A percentile compares a stretch with the other conserved stretches of the same genome.
Evolutionary conservation across 2,113 vertebrate species (phyloP).

Genomic region (Sprattus sprattus): DNA sequence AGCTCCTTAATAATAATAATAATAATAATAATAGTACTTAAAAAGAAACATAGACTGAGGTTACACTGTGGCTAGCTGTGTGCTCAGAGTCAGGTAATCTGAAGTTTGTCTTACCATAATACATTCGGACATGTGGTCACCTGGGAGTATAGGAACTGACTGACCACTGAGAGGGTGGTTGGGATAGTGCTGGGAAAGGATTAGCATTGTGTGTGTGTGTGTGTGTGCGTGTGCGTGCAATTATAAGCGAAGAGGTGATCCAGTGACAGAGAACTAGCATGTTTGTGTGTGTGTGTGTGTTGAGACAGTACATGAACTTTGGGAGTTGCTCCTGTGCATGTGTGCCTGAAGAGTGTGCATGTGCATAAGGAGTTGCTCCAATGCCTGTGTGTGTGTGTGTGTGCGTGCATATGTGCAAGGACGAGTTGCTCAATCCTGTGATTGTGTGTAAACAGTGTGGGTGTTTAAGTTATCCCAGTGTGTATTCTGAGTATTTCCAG

Average conservation of each 20-base stretch:
- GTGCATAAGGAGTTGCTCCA: slow-evolving; percentile 7
- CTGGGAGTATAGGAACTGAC: slow-evolving; percentile 9
- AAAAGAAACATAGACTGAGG: slow-evolving; percentile 39
- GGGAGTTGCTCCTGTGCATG: background rate
- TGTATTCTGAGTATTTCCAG: background rate
- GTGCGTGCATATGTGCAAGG: slow-evolving; percentile 1
- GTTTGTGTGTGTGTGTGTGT: too few relatives aligned
- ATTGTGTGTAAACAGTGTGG: background rate
- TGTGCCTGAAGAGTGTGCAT: background rate
- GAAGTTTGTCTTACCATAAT: slow-evolving; percentile 36
- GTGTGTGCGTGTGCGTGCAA: background rate
- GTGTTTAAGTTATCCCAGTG: too few relatives aligned
- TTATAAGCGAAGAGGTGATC: background rate
- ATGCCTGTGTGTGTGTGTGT: background rate
- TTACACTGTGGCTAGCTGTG: slow-evolving; percentile 44
- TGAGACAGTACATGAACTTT: background rate
- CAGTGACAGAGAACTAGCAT: background rate
- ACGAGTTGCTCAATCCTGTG: background rate
- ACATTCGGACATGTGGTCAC: slow-evolving; percentile 29
- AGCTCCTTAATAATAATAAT: slow-evolving; percentile 43
- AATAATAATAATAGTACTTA: slow-evolving; percentile 38
- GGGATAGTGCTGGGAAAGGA: slow-evolving; percentile 1
- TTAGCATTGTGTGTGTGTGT: background rate
- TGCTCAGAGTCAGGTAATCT: slow-evolving; percentile 42
- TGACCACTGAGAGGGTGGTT: slow-evolving; percentile 9